Evolutionary conservation across 1,140 invertebrate species (phyloP), one percentile per base, ranked within the genome.

Genomic region (Eurytemora carolleeae): DNA sequence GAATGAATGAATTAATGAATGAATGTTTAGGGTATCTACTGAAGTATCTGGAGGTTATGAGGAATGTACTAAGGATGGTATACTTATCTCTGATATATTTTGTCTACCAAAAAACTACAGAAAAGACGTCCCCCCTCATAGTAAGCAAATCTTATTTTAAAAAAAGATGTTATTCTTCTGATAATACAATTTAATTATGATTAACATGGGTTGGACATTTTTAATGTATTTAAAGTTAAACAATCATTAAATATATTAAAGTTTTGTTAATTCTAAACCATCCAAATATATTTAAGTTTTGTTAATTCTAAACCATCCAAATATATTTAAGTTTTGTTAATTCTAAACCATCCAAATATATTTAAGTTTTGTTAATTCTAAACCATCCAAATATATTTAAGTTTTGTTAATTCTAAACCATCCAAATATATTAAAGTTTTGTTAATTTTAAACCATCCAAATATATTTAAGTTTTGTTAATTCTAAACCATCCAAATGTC

Each of bases 81-180:
- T 58, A 17, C 22, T 62, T 56, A 54, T 62, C 15, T 62, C 60
- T 2, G 53, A 62, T 24, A 25, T 62, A 18, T 62, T 62, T 44
- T 62, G 60, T 53, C 53, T 62, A 17, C 60, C 60, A 23, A 2
- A 20, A 58, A 21, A 57, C 31, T 62, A 62, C 24, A 57, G 60
- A 20, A 62, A 56, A 44, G 60, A 62, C 24, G 60, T 62, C 7
- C 60, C 60, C 17, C 60, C 60, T 24, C 60, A 52, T 18, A 62
- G 60, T 62, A 56, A 62, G 60, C 26, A 12, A 44, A 12, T 12
- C 31, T 12, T 7, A 44, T n/a, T 7, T 12, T 12, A 7, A 7
- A 7, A 7, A 44, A 44, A 44, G 7, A 12, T 7, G 7, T n/a
- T n/a, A 7, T 12, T n/a, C n/a, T 44, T 44, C 7, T 12, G 31